These are phyloP conservation scores for Cryptus viduatorius DNA, from an alignment of 2,888 invertebrate genomes.

Conservation along the genomic window DNA sequence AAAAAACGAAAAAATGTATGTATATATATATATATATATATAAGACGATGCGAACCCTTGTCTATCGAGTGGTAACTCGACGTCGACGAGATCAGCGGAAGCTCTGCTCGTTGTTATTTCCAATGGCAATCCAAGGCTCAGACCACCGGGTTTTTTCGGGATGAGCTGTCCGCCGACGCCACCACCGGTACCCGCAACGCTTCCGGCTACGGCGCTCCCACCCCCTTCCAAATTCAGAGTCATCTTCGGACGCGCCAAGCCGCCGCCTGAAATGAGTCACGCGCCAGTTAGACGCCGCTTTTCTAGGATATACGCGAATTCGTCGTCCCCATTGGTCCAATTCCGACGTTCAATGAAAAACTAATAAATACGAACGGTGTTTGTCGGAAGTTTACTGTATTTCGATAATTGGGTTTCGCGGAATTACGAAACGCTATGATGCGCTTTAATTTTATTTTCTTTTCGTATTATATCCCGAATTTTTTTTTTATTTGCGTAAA, in stretches of 20 bases:
- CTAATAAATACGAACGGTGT: constrained; percentile 32
- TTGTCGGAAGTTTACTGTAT: constrained; percentile 32
- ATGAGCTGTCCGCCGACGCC: constrained; percentile 73
- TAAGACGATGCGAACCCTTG: constrained; percentile 90
- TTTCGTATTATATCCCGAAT: no score
- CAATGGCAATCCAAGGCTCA: constrained; percentile 85
- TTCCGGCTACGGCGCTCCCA: constrained; percentile 85
- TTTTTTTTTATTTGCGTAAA: neutral
- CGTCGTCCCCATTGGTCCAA: constrained; percentile 16
- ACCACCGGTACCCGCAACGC: constrained; percentile 83
- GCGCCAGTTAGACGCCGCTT: constrained; percentile 78
- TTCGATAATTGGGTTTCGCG: constrained; percentile 69
- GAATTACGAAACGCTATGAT: neutral
- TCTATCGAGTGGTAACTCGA: constrained; percentile 92
- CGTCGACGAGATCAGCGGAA: constrained; percentile 92
- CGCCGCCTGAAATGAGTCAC: constrained; percentile 83
- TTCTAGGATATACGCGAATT: constrained; percentile 41
- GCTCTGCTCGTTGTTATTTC: constrained; percentile 86
- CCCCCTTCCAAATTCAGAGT: constrained; percentile 89
- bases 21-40: neutral
- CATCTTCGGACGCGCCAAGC: constrained; percentile 88
- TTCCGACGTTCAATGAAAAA: neutral
- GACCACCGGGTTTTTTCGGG: constrained; percentile 84
- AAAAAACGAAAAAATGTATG: neutral
- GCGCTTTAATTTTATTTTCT: neutral